These are phyloP conservation scores for Cebus imitator DNA, from an alignment of 2,113 vertebrate species.

Conservation along the genomic window DNA sequence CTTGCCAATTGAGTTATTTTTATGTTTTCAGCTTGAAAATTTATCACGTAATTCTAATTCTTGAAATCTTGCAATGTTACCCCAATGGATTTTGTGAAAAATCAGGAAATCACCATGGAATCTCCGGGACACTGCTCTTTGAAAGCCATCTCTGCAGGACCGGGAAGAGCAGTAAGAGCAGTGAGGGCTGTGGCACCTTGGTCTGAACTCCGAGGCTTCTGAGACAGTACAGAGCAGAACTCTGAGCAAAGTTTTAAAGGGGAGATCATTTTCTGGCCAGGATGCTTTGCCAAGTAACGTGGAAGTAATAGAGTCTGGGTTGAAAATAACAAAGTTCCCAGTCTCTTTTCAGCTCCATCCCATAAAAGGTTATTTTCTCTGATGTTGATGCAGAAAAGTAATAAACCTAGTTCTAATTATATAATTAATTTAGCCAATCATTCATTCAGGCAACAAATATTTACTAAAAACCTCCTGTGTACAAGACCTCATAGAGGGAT, in stretches of 20 bases:
- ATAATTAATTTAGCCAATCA: not conserved
- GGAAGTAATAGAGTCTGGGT: not conserved
- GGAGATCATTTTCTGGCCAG: not conserved
- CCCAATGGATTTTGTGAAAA: not conserved
- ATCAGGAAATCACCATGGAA: not conserved
- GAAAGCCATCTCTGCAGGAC: not conserved
- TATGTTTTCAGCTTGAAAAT: not conserved
- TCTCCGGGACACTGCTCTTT: not conserved
- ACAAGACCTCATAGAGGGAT: not conserved
- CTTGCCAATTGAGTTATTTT: not conserved
- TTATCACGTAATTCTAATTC: not conserved
- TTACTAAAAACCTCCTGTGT: not conserved
- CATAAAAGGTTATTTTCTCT: not conserved
- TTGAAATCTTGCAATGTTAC: not conserved
- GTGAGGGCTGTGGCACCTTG: not conserved
- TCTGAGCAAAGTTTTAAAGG: not conserved
- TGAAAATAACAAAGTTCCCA: not conserved
- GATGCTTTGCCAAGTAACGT: not conserved
- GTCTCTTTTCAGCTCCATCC: not conserved
- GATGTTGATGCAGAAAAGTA: not conserved
- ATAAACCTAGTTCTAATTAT: not conserved
- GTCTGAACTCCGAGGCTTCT: not conserved
- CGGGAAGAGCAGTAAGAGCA: not conserved
- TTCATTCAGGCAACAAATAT: constrained; percentile 12
- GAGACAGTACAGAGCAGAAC: not conserved